A percentile compares a stretch with the other conserved stretches of the same genome.
These are phyloP conservation scores for Mycetomoellerius zeteki DNA, from an alignment of 1,140 invertebrate species.

Conservation along the genomic window DNA sequence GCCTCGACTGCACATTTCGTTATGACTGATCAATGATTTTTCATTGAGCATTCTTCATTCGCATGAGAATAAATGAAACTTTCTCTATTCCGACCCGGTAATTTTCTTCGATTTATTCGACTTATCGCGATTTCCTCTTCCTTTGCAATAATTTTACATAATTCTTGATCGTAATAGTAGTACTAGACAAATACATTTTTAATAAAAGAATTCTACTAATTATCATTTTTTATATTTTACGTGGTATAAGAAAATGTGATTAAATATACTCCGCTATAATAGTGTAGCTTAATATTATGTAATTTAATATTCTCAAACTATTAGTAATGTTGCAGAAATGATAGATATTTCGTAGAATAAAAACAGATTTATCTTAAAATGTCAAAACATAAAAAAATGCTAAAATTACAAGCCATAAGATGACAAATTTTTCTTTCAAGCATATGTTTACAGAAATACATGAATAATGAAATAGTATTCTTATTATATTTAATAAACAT, in stretches of 20 bases:
- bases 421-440: neutral
- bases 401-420: neutral
- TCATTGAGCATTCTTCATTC: neutral
- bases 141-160: neutral
- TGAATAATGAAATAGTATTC: neutral
- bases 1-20: neutral
- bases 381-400: neutral
- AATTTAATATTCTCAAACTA: slow-evolving; percentile 9
- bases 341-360: neutral
- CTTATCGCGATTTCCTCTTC: neutral
- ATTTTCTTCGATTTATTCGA: neutral
- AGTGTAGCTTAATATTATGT: neutral
- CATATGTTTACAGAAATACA: neutral
- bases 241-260: neutral
- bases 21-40: slow-evolving; percentile 7
- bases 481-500: neutral
- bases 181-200: neutral
- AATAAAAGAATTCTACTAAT: neutral
- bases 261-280: neutral
- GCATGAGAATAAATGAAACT: neutral
- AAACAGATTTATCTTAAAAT: neutral
- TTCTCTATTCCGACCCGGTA: neutral
- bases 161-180: neutral
- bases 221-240: neutral
- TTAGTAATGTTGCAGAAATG: neutral